A percentile compares a stretch with the other conserved stretches of the same genome.
Conservation (phyloP, 1,140 invertebrate species). For the Metaphire vulgaris region DNA sequence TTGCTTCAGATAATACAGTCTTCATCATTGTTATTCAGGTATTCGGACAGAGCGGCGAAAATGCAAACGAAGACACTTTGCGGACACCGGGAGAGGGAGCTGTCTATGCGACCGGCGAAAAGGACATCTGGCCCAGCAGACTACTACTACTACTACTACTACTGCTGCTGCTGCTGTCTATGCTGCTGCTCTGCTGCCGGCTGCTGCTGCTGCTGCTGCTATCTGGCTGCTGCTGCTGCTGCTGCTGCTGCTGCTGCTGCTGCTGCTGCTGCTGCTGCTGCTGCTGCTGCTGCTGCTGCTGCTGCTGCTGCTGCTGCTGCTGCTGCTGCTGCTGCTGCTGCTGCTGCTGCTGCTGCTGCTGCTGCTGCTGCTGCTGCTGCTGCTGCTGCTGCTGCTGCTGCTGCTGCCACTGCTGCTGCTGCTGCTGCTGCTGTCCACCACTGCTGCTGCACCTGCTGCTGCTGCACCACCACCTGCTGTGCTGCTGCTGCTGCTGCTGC, state of each 20-base stretch:
- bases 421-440: neutral
- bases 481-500: too few species aligned
- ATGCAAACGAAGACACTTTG: too few species aligned
- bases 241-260: neutral
- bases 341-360: neutral
- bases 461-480: neutral
- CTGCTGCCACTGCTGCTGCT: neutral
- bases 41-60: too few species aligned
- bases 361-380: neutral
- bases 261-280: conserved; percentile 12
- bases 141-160: conserved; percentile 2
- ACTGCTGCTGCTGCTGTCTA: conserved; percentile 7
- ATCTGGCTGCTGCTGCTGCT: neutral
- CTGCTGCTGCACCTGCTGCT: neutral
- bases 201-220: conserved; percentile 8
- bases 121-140: too few species aligned
- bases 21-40: neutral
- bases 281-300: conserved; percentile 12
- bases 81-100: too few species aligned
- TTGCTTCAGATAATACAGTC: neutral
- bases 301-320: conserved; percentile 11
- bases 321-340: conserved; percentile 4
- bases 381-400: neutral
- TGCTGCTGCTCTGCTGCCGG: conserved; percentile 10
- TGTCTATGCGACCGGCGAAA: too few species aligned